These are phyloP conservation scores for Drosophila atripex DNA, from an alignment of 2,888 invertebrate species.

Conservation along the genomic window DNA sequence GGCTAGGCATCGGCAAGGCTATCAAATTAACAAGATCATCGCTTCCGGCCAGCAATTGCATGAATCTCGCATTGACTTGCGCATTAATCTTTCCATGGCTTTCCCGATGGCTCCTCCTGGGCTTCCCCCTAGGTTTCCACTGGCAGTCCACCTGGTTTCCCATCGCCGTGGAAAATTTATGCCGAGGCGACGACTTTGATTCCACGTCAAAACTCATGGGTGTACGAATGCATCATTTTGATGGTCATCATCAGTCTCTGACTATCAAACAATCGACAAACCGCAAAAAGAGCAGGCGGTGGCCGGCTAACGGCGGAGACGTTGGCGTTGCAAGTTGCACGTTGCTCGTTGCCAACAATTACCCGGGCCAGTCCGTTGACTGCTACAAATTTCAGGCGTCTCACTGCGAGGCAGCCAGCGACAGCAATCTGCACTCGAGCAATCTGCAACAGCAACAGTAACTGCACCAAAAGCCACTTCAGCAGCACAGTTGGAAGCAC, in stretches of 20 bases:
- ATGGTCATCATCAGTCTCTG: slow-evolving; percentile 83
- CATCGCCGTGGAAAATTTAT: slow-evolving; percentile 62
- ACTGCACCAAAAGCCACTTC: slow-evolving; percentile 3
- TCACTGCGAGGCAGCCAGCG: slow-evolving; percentile 56
- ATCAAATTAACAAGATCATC: slow-evolving; percentile 79
- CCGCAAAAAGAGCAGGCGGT: slow-evolving; percentile 49
- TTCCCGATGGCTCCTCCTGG: slow-evolving; percentile 13
- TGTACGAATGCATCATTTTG: slow-evolving; percentile 83
- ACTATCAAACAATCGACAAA: slow-evolving; percentile 80
- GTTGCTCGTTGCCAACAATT: slow-evolving; percentile 62
- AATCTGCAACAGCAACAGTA: slow-evolving; percentile 36
- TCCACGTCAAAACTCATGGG: slow-evolving; percentile 82
- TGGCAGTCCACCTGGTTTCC: slow-evolving; percentile 38
- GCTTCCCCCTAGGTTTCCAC: slow-evolving; percentile 10
- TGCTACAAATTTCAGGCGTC: slow-evolving; percentile 78
- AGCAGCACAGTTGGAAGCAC: slow-evolving; percentile 6
- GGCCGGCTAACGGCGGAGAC: slow-evolving; percentile 40
- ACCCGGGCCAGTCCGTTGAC: slow-evolving; percentile 60
- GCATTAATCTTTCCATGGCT: slow-evolving; percentile 77
- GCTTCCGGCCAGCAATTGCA: slow-evolving; percentile 72
- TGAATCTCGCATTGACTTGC: slow-evolving; percentile 63
- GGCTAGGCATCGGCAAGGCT: slow-evolving; percentile 60
- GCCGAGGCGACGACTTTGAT: slow-evolving; percentile 74
- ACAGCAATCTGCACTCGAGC: slow-evolving; percentile 68
- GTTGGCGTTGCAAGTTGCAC: slow-evolving; percentile 56